phyloP scores from a whole-genome alignment of 2,113 vertebrate genomes.

The Ondatra zibethicus region DNA sequence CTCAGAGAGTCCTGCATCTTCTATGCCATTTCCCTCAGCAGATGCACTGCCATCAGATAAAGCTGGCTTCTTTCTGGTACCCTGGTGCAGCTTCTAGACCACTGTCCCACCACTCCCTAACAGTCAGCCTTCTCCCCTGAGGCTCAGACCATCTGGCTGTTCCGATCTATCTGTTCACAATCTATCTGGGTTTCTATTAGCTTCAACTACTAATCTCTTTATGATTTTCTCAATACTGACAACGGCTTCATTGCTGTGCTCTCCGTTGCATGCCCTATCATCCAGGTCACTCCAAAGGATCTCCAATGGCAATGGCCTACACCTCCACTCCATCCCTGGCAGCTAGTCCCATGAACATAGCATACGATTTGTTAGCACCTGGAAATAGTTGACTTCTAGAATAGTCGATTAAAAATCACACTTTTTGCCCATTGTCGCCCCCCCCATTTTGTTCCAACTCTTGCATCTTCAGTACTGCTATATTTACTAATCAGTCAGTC shows the following conservation, averaged over 20 bases:
- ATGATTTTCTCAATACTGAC: background rate
- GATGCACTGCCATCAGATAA: background rate
- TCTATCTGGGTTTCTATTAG: background rate
- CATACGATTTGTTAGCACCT: slow-evolving; percentile 15
- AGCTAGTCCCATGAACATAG: background rate
- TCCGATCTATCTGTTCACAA: background rate
- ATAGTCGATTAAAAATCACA: background rate
- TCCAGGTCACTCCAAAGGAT: background rate
- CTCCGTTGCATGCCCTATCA: background rate
- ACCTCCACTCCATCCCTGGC: background rate
- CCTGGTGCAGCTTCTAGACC: slow-evolving; percentile 24
- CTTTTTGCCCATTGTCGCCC: background rate
- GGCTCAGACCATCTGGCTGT: slow-evolving; percentile 1
- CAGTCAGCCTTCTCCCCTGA: background rate
- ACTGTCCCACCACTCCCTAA: background rate
- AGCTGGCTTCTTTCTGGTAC: slow-evolving; percentile 9
- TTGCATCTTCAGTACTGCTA: background rate
- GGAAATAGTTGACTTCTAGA: slow-evolving; percentile 3
- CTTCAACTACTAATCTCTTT: background rate
- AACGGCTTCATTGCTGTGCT: background rate
- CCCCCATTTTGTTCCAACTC: background rate
- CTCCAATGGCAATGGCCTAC: background rate
- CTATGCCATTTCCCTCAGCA: background rate
- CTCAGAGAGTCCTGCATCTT: background rate
- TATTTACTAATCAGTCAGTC: background rate